Evolutionary conservation across 2,113 vertebrate species (phyloP).

Genomic region (Phyllopteryx taeniolatus): DNA sequence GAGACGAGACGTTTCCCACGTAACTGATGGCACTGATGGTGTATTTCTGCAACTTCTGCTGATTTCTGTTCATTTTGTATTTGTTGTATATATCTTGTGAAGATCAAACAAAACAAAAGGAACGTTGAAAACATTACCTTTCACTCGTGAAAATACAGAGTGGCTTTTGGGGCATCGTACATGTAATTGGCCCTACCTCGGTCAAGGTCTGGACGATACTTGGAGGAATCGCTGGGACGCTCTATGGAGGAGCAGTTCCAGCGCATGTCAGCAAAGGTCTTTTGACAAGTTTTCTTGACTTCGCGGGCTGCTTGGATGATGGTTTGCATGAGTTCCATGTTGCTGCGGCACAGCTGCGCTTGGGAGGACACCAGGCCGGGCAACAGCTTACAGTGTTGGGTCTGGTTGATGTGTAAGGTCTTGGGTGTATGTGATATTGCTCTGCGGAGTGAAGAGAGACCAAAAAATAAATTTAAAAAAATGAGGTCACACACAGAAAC

Average conservation of each 20-base stretch:
- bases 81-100: no score
- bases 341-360: constrained; percentile 92
- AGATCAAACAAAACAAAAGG: no score
- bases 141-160: neutral
- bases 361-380: constrained; percentile 91
- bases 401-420: constrained; percentile 86
- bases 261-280: constrained; percentile 92
- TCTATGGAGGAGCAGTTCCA: constrained; percentile 99
- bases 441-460: constrained; percentile 60
- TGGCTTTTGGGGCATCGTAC: neutral
- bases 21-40: no score
- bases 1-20: constrained; percentile 52
- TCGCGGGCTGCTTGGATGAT: constrained; percentile 88
- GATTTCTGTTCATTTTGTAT: no score
- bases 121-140: no score
- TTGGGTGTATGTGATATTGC: constrained; percentile 83
- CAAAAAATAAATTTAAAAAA: neutral
- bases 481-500: neutral
- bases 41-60: no score
- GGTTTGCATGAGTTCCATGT: constrained; percentile 97
- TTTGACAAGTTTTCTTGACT: constrained; percentile 91
- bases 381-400: constrained; percentile 92
- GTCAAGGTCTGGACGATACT: constrained; percentile 92
- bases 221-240: constrained; percentile 77
- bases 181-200: constrained; percentile 77